Evolutionary conservation across 2,888 invertebrate genomes (phyloP).

Genomic region (Oscheius sp.): DNA sequence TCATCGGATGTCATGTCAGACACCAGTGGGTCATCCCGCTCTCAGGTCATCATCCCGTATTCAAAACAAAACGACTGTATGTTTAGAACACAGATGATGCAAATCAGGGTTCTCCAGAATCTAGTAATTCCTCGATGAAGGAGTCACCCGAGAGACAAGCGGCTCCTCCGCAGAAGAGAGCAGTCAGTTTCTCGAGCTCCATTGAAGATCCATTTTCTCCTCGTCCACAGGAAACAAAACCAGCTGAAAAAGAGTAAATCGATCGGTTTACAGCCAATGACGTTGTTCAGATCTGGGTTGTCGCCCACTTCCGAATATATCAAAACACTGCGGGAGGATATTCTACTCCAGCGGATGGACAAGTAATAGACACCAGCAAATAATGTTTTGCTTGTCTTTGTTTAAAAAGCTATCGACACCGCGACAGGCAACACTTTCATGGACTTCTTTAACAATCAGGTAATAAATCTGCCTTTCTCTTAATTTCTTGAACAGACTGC

Average conservation of each 20-base stretch:
- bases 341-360: neutral
- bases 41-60: no score
- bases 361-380: neutral
- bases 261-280: neutral
- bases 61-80: neutral
- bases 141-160: neutral
- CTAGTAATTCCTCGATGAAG: neutral
- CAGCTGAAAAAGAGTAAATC: neutral
- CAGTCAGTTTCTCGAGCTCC: constrained; percentile 2
- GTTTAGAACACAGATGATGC: neutral
- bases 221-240: neutral
- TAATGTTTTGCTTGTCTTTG: no score
- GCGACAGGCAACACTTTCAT: neutral
- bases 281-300: neutral
- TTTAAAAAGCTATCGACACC: no score
- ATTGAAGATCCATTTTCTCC: constrained; percentile 18
- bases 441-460: constrained; percentile 10
- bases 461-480: neutral
- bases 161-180: neutral
- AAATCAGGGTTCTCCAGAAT: neutral
- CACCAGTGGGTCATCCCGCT: no score
- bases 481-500: neutral
- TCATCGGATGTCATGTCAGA: neutral
- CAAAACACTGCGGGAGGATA: constrained; percentile 15
- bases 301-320: constrained; percentile 24